Percentiles rank a stretch among this genome's conserved stretches.
Conservation (phyloP, 2,113 vertebrate species). For the Amazona vittata region DNA sequence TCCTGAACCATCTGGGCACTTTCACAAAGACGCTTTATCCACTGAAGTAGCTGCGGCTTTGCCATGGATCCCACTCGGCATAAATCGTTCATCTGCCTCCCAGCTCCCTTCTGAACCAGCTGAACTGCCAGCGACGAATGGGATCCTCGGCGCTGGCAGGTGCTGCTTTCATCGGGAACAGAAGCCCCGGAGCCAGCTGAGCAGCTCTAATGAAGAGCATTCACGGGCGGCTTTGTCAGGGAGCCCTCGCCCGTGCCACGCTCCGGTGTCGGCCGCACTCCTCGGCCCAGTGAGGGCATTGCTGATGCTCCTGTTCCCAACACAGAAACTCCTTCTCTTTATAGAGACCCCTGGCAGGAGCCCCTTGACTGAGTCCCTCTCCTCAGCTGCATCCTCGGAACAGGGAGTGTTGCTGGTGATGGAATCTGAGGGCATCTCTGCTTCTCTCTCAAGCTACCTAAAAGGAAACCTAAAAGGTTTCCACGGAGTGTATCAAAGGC, state of each 20-base stretch:
- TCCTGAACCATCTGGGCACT: slow-evolving; percentile 43
- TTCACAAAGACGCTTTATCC: slow-evolving; percentile 51
- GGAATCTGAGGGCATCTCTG: not conserved
- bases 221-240: not conserved
- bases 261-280: not conserved
- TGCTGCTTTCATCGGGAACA: slow-evolving; percentile 33
- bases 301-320: not conserved
- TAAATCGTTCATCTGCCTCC: slow-evolving; percentile 42
- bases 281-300: not conserved
- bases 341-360: not conserved
- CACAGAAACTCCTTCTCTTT: not conserved
- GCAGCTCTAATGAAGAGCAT: not conserved
- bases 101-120: slow-evolving; percentile 11
- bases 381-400: not conserved
- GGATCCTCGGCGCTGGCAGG: not conserved
- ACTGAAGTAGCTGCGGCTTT: slow-evolving; percentile 9
- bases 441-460: not conserved
- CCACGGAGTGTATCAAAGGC: not conserved
- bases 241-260: not conserved
- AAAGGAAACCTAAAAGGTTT: not conserved
- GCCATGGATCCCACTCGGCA: slow-evolving; percentile 48
- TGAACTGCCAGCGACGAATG: slow-evolving; percentile 12
- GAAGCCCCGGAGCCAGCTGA: slow-evolving; percentile 16
- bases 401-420: not conserved
- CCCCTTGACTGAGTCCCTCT: not conserved